phyloP scores from a whole-genome alignment of 2,113 vertebrate genomes.

The Macaca nemestrina region DNA sequence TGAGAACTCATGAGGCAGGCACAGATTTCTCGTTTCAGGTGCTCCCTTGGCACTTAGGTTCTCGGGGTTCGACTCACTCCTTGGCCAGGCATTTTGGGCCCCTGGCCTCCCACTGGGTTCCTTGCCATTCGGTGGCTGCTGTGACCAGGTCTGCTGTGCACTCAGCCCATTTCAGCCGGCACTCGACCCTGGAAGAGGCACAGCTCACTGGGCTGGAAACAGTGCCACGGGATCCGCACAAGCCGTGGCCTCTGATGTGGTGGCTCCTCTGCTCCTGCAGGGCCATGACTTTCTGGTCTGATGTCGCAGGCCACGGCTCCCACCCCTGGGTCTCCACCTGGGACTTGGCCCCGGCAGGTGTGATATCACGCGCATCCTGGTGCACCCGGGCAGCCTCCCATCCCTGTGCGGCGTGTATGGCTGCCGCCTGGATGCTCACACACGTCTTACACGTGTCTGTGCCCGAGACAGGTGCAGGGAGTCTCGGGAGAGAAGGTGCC shows the following conservation, averaged over 20 bases:
- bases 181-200: background rate
- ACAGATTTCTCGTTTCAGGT: accelerated
- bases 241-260: accelerated
- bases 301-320: background rate
- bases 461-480: accelerated
- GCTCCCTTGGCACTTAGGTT: no score
- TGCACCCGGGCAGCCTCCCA: background rate
- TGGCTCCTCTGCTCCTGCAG: accelerated
- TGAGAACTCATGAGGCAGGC: accelerated
- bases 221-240: accelerated
- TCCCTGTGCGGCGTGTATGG: accelerated
- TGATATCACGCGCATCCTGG: accelerated
- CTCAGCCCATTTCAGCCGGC: accelerated
- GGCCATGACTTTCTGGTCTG: background rate
- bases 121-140: accelerated
- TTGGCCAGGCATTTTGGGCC: background rate
- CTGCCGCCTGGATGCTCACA: background rate
- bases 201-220: background rate
- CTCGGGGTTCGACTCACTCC: background rate
- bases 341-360: accelerated
- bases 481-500: background rate
- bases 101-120: background rate
- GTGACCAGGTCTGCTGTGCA: background rate
- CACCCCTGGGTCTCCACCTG: background rate
- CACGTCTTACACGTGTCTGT: background rate